phyloP scores from a whole-genome alignment of 2,888 invertebrate genomes.

The Oscheius myriophilus region DNA sequence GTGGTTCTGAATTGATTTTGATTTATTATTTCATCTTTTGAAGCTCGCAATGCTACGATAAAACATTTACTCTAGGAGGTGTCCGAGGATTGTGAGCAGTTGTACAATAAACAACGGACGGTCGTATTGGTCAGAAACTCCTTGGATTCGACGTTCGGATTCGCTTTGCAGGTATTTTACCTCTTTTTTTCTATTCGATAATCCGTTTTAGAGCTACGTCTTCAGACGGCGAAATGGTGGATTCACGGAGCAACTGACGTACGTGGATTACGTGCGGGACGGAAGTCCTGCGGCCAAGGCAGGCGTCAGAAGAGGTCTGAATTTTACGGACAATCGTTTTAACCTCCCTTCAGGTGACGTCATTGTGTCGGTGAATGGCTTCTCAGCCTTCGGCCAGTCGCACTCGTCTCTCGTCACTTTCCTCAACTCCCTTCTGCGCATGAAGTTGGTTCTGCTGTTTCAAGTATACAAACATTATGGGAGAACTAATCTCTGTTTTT shows the following conservation, averaged over 20 bases:
- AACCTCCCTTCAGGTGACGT: slow-evolving; percentile 39
- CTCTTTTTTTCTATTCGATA: neutral
- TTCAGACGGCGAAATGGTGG: slow-evolving; percentile 93
- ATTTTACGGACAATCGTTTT: neutral
- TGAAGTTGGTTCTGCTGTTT: slow-evolving; percentile 42
- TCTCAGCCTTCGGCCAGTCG: slow-evolving; percentile 39
- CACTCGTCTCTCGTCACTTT: slow-evolving; percentile 48
- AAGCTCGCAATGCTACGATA: too few relatives aligned
- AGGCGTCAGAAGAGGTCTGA: slow-evolving; percentile 87
- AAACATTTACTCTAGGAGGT: too few relatives aligned
- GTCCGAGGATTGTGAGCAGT: neutral
- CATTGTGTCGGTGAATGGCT: slow-evolving; percentile 51
- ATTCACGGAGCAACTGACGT: slow-evolving; percentile 94
- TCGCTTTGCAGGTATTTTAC: slow-evolving; percentile 83
- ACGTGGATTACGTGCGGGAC: slow-evolving; percentile 93
- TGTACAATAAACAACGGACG: slow-evolving; percentile 83
- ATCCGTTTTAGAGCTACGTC: slow-evolving; percentile 84
- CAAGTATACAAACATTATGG: slow-evolving; percentile 25
- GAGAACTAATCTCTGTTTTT: neutral
- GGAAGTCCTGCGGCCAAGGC: slow-evolving; percentile 90
- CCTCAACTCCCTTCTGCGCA: slow-evolving; percentile 41
- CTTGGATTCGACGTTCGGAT: slow-evolving; percentile 86
- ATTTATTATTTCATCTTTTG: too few relatives aligned
- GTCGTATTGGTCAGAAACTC: slow-evolving; percentile 19
- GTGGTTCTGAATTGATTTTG: too few relatives aligned